Conservation (phyloP, 2,113 vertebrate species). For the Beaufortia kweichowensis region DNA sequence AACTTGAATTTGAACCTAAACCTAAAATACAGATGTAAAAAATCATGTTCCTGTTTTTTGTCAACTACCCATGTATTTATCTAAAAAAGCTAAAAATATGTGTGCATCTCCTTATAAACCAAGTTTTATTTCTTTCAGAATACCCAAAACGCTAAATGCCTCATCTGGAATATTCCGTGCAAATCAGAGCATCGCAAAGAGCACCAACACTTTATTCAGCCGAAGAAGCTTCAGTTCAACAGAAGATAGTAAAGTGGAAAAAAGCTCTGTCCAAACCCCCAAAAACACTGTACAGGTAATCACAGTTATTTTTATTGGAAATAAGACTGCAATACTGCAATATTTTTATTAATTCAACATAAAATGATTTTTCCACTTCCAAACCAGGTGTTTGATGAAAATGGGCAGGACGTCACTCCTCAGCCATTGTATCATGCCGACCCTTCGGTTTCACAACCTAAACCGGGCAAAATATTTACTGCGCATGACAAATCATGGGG, state of each 20-base stretch:
- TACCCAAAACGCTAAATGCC: constrained; percentile 46
- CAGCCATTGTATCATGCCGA: constrained; percentile 76
- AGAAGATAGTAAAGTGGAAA: constrained; percentile 58
- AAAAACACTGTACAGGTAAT: constrained; percentile 53
- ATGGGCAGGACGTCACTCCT: constrained; percentile 84
- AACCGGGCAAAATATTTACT: constrained; percentile 69
- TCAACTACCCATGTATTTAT: background rate
- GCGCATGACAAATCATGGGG: constrained; percentile 64
- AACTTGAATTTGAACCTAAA: too few relatives aligned
- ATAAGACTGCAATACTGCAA: background rate
- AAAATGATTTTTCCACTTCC: background rate
- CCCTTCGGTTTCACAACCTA: constrained; percentile 54
- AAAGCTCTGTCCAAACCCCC: constrained; percentile 42
- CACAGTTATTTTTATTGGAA: background rate
- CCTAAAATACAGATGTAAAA: too few relatives aligned
- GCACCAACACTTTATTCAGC: constrained; percentile 34
- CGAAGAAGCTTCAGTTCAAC: constrained; percentile 51
- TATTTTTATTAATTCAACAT: background rate
- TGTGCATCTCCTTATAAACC: background rate
- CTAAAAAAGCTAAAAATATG: background rate
- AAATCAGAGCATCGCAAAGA: constrained; percentile 43
- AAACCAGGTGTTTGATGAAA: constrained; percentile 80
- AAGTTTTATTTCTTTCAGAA: constrained; percentile 35
- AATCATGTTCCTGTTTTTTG: too few relatives aligned
- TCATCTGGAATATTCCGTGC: constrained; percentile 47